Conservation (phyloP, 1,140 invertebrate species). For the Panagrolaimus sp. region DNA sequence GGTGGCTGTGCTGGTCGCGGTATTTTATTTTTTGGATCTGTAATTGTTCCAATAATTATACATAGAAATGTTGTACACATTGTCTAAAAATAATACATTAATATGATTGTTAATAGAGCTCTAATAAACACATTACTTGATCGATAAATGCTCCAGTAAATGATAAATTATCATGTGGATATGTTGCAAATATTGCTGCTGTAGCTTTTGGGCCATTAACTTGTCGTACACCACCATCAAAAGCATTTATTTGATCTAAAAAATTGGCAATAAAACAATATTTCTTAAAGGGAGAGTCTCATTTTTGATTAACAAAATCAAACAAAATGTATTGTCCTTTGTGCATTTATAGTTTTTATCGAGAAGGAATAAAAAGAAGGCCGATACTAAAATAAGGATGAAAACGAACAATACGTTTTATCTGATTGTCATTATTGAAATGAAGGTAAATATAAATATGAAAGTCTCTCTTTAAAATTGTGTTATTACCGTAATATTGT, state of each 20-base stretch:
- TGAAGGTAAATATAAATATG: neutral
- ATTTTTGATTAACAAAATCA: too few relatives aligned
- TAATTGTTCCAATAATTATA: conserved; percentile 63
- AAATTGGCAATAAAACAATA: too few relatives aligned
- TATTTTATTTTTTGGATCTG: conserved; percentile 62
- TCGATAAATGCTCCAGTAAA: conserved; percentile 60
- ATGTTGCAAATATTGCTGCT: conserved; percentile 65
- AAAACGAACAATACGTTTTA: too few relatives aligned
- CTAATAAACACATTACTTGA: conserved; percentile 65
- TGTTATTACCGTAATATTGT: conserved; percentile 61
- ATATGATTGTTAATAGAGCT: conserved; percentile 48
- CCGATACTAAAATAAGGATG: too few relatives aligned
- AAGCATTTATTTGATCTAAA: conserved; percentile 57
- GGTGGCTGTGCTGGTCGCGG: conserved; percentile 58
- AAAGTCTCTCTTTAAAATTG: neutral
- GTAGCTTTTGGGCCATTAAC: conserved; percentile 58
- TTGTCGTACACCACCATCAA: conserved; percentile 59
- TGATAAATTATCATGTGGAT: conserved; percentile 61
- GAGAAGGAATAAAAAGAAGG: too few relatives aligned
- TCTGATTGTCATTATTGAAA: too few relatives aligned
- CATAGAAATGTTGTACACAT: conserved; percentile 63
- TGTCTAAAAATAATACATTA: conserved; percentile 7
- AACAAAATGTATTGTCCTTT: too few relatives aligned
- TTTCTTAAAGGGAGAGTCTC: too few relatives aligned
- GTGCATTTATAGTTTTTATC: too few relatives aligned